Conservation (phyloP, 2,888 invertebrate species). For the Gasteruption jaculator region DNA sequence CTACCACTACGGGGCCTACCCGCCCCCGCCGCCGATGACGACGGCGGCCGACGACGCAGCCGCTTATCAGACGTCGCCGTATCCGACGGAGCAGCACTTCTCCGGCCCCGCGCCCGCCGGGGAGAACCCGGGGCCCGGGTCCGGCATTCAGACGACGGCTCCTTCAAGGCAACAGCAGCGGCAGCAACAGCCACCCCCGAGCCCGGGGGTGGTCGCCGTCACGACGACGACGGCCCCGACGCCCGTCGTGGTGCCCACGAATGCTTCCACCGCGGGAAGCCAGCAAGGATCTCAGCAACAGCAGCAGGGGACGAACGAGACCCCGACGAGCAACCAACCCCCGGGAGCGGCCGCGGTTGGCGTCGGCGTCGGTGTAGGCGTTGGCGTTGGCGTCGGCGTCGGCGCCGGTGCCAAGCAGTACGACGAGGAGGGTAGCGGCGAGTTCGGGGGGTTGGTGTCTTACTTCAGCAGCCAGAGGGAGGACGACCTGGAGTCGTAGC, state of each 20-base stretch:
- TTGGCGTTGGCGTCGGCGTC: slow-evolving; percentile 18
- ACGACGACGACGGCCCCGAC: no score
- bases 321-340: slow-evolving; percentile 14
- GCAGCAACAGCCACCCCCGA: slow-evolving; percentile 22
- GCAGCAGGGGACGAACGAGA: slow-evolving; percentile 12
- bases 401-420: slow-evolving; percentile 43
- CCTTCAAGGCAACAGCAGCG: slow-evolving; percentile 9
- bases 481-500: slow-evolving; percentile 80
- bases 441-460: slow-evolving; percentile 86
- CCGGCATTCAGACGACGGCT: no score
- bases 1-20: slow-evolving; percentile 53
- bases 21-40: slow-evolving; percentile 49
- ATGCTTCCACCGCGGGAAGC: no score
- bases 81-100: slow-evolving; percentile 34
- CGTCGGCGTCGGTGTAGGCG: no score
- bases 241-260: no score
- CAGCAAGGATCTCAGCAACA: slow-evolving; percentile 16
- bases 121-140: no score
- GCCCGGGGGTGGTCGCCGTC: slow-evolving; percentile 27
- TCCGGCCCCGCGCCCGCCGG: no score
- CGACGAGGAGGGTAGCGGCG: slow-evolving; percentile 61
- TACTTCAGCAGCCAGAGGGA: slow-evolving; percentile 89
- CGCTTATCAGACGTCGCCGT: slow-evolving; percentile 50
- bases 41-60: slow-evolving; percentile 49
- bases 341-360: slow-evolving; percentile 16